Conservation (phyloP, 2,113 vertebrate genomes). For the Ceyx melanurus region DNA sequence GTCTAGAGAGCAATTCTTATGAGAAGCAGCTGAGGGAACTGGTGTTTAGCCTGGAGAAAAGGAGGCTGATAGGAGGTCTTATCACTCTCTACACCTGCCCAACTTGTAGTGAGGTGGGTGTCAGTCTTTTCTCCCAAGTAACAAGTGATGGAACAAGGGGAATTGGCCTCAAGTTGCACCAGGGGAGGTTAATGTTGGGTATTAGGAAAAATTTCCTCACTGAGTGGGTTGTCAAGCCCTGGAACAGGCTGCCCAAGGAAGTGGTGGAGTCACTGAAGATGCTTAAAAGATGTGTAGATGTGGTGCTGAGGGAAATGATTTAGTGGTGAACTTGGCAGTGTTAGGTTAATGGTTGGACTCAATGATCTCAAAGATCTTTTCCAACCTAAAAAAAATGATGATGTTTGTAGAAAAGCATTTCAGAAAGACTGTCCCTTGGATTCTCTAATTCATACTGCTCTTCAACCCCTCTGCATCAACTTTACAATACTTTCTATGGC, state of each 20-base stretch:
- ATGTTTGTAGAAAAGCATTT: slow-evolving; percentile 14
- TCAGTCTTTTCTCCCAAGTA: not conserved
- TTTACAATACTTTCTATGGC: not conserved
- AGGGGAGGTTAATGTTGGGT: not conserved
- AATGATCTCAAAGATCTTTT: not conserved
- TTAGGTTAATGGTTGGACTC: not conserved
- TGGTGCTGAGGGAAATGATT: not conserved
- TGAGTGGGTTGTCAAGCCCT: not conserved
- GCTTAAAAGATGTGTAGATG: not conserved
- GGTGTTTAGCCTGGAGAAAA: not conserved
- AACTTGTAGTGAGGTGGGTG: not conserved
- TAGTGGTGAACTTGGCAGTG: not conserved
- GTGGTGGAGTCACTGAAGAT: not conserved
- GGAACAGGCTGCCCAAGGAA: not conserved
- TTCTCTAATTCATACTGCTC: not conserved
- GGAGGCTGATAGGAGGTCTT: not conserved
- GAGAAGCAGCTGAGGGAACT: not conserved
- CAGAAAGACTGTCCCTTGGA: not conserved
- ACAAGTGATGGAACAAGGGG: not conserved
- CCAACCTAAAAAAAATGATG: not conserved
- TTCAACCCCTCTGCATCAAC: not conserved
- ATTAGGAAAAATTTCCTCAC: not conserved
- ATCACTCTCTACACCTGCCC: not conserved
- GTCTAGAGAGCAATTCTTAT: not conserved
- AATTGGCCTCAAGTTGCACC: not conserved